Evolutionary conservation across 2,113 vertebrate species (phyloP).

Genomic region (Ctenomys sociabilis): DNA sequence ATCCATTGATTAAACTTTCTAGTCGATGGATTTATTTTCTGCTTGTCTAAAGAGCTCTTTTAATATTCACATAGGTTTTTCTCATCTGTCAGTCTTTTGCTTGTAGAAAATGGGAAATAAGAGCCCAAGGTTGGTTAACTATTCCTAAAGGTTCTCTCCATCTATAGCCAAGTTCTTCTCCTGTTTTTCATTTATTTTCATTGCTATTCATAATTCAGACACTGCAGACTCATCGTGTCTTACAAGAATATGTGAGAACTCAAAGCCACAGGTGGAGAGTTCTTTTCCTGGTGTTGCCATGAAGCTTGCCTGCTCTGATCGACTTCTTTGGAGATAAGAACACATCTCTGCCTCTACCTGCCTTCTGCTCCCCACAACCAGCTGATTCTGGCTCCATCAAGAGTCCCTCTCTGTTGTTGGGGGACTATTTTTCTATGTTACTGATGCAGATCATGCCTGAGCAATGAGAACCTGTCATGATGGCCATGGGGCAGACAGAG

Average conservation of each 20-base stretch:
- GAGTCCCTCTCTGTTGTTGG: neutral
- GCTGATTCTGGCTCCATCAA: neutral
- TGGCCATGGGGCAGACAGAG: neutral
- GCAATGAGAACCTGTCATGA: neutral
- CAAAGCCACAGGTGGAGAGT: neutral
- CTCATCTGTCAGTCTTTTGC: neutral
- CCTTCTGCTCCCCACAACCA: neutral
- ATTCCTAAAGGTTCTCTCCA: neutral
- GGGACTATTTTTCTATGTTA: neutral
- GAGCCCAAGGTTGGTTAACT: neutral
- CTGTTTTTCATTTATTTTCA: neutral
- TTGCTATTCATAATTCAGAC: neutral
- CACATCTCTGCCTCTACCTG: too few relatives aligned
- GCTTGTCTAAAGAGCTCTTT: conserved; percentile 40
- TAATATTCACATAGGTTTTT: conserved; percentile 7
- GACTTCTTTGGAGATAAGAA: neutral
- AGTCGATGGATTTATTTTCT: conserved; percentile 35
- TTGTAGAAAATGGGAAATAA: neutral
- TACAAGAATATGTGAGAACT: neutral
- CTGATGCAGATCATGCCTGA: neutral
- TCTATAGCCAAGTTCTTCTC: neutral
- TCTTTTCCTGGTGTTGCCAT: neutral
- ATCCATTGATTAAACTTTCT: neutral
- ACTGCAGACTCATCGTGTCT: neutral
- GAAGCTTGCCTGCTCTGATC: neutral